Percentiles rank a stretch among this genome's conserved stretches.
These are phyloP conservation scores for Camponotus vicinus DNA, from an alignment of 1,140 invertebrate genomes.

Conservation along the genomic window DNA sequence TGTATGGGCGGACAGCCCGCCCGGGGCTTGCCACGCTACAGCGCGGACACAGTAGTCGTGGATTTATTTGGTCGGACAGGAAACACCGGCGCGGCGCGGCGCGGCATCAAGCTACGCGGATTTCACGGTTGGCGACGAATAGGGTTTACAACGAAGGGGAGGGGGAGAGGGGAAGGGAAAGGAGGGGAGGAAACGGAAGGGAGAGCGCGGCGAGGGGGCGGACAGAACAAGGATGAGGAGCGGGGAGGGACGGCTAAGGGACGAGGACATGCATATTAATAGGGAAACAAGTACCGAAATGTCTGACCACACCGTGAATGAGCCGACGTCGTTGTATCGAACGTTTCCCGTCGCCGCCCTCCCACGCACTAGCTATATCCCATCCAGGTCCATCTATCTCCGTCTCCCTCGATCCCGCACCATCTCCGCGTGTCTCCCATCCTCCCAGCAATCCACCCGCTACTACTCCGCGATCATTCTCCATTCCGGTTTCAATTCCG, in stretches of 20 bases:
- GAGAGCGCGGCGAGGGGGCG: neutral
- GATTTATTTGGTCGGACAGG: slow-evolving; percentile 83
- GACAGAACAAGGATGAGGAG: slow-evolving; percentile 61
- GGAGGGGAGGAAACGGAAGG: slow-evolving; percentile 30
- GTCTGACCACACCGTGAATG: slow-evolving; percentile 73
- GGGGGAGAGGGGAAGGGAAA: slow-evolving; percentile 21
- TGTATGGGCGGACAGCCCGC: slow-evolving; percentile 80
- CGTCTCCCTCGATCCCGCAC: slow-evolving; percentile 34
- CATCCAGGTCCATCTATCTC: slow-evolving; percentile 26
- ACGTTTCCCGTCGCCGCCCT: slow-evolving; percentile 46
- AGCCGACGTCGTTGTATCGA: slow-evolving; percentile 75
- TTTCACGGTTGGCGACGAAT: slow-evolving; percentile 69
- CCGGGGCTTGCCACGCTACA: slow-evolving; percentile 55
- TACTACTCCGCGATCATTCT: slow-evolving; percentile 41
- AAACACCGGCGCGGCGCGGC: slow-evolving; percentile 77
- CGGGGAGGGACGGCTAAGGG: slow-evolving; percentile 70
- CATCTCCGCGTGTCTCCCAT: neutral
- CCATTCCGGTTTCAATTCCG: slow-evolving; percentile 66
- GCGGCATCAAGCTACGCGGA: slow-evolving; percentile 63
- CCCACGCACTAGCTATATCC: no score
- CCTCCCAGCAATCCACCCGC: neutral
- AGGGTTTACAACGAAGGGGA: slow-evolving; percentile 17
- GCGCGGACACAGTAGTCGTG: slow-evolving; percentile 77
- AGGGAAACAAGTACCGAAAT: slow-evolving; percentile 77
- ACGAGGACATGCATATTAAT: slow-evolving; percentile 82